Evolutionary conservation across 2,797 vertebrate genomes (phyloP).

Genomic region (Halcyon chelicuti): DNA sequence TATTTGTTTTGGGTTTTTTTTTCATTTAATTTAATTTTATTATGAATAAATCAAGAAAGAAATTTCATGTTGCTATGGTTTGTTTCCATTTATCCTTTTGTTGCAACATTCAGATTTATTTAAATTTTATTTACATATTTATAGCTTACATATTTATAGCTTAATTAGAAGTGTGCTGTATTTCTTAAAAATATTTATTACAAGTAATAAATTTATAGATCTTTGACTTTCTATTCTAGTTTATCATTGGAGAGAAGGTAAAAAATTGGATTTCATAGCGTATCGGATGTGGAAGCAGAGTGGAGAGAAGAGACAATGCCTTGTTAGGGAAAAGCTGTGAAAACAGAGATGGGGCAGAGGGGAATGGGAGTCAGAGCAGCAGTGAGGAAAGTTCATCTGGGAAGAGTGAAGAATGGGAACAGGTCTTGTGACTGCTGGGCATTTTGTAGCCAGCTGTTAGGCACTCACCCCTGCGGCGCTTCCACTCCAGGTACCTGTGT

Average conservation of each 20-base stretch:
- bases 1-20: not conserved
- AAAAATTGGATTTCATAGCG: not conserved
- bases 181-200: not conserved
- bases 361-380: not conserved
- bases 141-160: not conserved
- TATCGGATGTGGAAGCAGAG: not conserved
- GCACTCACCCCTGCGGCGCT: fast-evolving
- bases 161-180: not conserved
- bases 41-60: not conserved
- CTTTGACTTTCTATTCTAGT: not conserved
- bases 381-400: not conserved
- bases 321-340: not conserved
- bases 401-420: not conserved
- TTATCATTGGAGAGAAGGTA: not conserved
- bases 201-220: not conserved
- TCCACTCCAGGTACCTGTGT: not conserved
- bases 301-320: not conserved
- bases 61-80: not conserved
- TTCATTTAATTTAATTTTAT: not conserved
- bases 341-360: not conserved
- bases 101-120: not conserved
- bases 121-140: constrained; percentile 5
- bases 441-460: not conserved
- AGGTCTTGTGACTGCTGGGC: not conserved
- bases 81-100: not conserved